These are phyloP conservation scores for Laothoe populi DNA, from an alignment of 2,888 invertebrate genomes.

Conservation along the genomic window DNA sequence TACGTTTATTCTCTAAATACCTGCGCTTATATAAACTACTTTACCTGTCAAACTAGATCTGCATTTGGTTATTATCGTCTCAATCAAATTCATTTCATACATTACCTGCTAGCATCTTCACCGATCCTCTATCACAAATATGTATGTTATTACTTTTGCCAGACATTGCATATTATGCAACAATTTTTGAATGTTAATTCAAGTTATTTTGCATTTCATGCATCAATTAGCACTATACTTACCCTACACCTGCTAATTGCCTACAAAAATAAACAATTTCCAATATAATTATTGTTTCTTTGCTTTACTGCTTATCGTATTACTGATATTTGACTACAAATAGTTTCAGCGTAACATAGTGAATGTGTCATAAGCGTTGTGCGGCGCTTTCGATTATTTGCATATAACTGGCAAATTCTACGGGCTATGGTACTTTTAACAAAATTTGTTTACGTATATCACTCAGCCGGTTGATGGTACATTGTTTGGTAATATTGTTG, in stretches of 20 bases:
- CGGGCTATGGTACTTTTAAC: conserved; percentile 3
- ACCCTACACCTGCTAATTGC: background rate
- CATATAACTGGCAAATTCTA: conserved; percentile 48
- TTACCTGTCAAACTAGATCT: no score
- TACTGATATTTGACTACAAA: conserved; percentile 13
- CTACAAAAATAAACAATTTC: conserved; percentile 11
- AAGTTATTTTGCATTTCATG: background rate
- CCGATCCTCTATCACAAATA: no score
- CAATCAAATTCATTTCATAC: no score
- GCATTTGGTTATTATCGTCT: no score
- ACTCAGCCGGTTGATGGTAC: background rate
- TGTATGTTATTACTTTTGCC: no score
- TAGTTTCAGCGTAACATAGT: conserved; percentile 47
- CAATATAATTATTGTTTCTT: background rate
- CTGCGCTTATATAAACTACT: no score
- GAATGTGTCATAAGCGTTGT: conserved; percentile 41
- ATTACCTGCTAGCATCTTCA: no score
- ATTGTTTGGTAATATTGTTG: background rate
- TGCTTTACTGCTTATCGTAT: background rate
- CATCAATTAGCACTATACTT: background rate
- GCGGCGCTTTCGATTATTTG: conserved; percentile 76
- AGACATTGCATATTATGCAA: no score
- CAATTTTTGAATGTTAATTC: background rate
- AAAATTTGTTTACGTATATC: background rate
- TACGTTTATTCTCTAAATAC: no score